Percentiles rank a stretch among this genome's conserved stretches.
phyloP scores from a whole-genome alignment of 2,113 vertebrate species.

The Pantherophis guttatus region DNA sequence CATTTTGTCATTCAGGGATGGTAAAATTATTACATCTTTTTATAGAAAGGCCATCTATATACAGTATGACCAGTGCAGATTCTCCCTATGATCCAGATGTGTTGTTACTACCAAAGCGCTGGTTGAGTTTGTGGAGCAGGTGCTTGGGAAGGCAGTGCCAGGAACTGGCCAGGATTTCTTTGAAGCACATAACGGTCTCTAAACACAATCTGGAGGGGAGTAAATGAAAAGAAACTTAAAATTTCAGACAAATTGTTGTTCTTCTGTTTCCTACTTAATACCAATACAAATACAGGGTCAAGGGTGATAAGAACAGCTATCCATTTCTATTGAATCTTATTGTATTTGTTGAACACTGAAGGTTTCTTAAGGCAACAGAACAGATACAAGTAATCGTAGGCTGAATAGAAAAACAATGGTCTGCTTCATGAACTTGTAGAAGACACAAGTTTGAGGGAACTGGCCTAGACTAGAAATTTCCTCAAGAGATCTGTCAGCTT shows the following conservation, averaged over 20 bases:
- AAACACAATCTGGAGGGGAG: constrained; percentile 81
- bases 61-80: background rate
- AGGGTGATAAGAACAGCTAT: background rate
- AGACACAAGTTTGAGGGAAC: background rate
- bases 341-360: background rate
- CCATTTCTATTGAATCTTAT: background rate
- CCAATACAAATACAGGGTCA: background rate
- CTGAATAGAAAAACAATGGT: background rate
- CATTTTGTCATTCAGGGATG: background rate
- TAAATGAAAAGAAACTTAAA: background rate
- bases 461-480: background rate
- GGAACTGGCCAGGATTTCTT: constrained; percentile 79
- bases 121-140: constrained; percentile 83
- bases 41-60: constrained; percentile 32
- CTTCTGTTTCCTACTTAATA: background rate
- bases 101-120: constrained; percentile 82
- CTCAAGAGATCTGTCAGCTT: background rate
- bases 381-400: background rate
- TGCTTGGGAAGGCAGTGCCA: constrained; percentile 94
- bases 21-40: background rate
- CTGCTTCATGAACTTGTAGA: background rate
- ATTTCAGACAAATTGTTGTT: background rate
- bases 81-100: constrained; percentile 82
- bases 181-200: constrained; percentile 83
- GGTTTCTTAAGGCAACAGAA: background rate